phyloP scores from a whole-genome alignment of 2,888 invertebrate genomes.

The Xiphydria camelus region DNA sequence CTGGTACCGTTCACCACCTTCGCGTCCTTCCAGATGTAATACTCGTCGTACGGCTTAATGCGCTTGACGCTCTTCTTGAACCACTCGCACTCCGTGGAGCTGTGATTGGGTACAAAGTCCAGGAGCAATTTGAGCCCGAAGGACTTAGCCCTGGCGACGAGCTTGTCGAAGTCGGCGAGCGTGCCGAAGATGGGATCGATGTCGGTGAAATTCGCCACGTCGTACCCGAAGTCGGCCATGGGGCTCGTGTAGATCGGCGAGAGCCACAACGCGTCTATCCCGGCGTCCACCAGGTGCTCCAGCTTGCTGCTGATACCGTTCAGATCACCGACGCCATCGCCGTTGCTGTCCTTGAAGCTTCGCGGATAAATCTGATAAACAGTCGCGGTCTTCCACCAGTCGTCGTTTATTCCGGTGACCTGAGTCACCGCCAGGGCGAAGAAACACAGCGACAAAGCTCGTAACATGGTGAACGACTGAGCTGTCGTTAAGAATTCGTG shows the following conservation, averaged over 20 bases:
- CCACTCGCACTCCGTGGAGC: conserved; percentile 78
- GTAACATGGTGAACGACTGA: conserved; percentile 6
- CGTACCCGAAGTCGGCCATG: conserved; percentile 78
- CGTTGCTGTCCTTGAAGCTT: conserved; percentile 83
- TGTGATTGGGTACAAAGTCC: conserved; percentile 63
- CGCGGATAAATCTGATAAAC: conserved; percentile 88
- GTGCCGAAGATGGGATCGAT: conserved; percentile 73
- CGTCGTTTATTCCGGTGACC: conserved; percentile 54
- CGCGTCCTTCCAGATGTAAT: conserved; percentile 71
- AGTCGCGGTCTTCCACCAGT: conserved; percentile 83
- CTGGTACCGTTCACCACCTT: conserved; percentile 9
- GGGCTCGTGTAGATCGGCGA: conserved; percentile 78
- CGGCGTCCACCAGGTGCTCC: conserved; percentile 68
- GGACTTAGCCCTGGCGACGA: conserved; percentile 37
- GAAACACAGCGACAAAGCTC: not conserved
- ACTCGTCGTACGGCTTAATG: conserved; percentile 68
- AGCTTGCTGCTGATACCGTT: conserved; percentile 64
- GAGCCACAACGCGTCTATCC: conserved; percentile 70
- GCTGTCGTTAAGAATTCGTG: too few relatives aligned
- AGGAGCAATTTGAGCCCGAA: conserved; percentile 35
- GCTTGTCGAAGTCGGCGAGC: conserved; percentile 68
- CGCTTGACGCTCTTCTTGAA: conserved; percentile 70
- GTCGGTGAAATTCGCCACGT: conserved; percentile 69
- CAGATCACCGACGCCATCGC: conserved; percentile 38
- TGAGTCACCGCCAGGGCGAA: not conserved